These are phyloP conservation scores for Drosophila bocki DNA, from an alignment of 1,140 invertebrate genomes.

Conservation along the genomic window DNA sequence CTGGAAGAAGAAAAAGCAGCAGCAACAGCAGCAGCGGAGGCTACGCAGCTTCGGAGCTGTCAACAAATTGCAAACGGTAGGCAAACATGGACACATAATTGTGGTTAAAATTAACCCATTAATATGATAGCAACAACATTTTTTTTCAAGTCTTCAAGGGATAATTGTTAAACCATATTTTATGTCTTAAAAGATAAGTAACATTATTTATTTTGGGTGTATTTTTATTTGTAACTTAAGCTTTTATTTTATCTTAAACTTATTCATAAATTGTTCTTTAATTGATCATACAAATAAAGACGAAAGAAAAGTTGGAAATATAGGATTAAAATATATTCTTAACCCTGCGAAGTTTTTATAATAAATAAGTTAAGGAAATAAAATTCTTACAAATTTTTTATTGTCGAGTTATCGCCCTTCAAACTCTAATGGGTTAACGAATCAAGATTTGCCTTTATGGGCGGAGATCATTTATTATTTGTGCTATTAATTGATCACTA, in stretches of 20 bases:
- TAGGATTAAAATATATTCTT: too few species aligned
- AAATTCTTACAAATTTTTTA: background rate
- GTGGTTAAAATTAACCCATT: conserved; percentile 32
- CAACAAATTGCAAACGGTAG: conserved; percentile 55
- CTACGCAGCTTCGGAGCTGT: conserved; percentile 24
- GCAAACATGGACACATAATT: conserved; percentile 31
- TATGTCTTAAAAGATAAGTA: background rate
- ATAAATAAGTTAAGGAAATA: background rate
- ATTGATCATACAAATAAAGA: too few species aligned
- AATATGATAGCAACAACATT: too few species aligned
- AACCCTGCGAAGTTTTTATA: too few species aligned
- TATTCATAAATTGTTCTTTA: background rate
- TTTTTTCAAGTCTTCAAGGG: background rate
- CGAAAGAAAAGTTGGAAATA: too few species aligned
- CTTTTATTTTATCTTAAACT: too few species aligned
- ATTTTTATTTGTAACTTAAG: too few species aligned
- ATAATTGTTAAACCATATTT: background rate
- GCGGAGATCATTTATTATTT: conserved; percentile 47
- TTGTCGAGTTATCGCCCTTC: background rate
- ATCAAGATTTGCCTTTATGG: conserved; percentile 2
- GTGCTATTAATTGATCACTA: conserved; percentile 73
- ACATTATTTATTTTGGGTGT: background rate
- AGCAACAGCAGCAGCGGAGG: conserved; percentile 16
- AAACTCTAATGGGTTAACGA: conserved; percentile 26
- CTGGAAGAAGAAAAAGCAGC: conserved; percentile 36